Evolutionary conservation across 1,140 invertebrate genomes (phyloP).

Genomic region (Apis dorsata): DNA sequence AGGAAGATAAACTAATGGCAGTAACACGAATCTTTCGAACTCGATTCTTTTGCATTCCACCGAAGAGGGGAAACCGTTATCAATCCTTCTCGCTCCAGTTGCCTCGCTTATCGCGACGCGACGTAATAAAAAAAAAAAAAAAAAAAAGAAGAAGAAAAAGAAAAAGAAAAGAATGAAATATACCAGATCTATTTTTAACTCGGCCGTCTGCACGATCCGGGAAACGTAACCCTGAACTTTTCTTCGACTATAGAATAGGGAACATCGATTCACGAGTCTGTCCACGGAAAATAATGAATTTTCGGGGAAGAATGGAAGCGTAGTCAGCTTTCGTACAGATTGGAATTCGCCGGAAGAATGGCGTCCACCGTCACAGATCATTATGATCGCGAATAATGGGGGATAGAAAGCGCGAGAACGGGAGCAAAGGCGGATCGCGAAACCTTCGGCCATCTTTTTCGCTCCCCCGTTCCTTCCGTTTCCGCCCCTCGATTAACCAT

Average conservation of each 20-base stretch:
- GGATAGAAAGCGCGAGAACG: conserved; percentile 30
- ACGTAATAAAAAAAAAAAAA: neutral
- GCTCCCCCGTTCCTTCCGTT: conserved; percentile 10
- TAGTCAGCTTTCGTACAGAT: conserved; percentile 31
- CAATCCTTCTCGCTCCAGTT: neutral
- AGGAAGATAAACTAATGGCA: neutral
- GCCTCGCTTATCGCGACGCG: neutral
- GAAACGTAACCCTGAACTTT: neutral
- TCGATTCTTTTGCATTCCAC: neutral
- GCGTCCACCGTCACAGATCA: conserved; percentile 19
- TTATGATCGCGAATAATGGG: conserved; percentile 54
- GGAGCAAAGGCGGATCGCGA: neutral
- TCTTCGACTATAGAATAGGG: neutral
- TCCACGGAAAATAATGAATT: conserved; percentile 39
- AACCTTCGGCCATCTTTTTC: neutral
- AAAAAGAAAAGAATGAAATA: too few relatives aligned
- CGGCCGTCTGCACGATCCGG: neutral
- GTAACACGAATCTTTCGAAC: neutral
- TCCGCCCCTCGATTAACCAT: neutral
- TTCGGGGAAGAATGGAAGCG: conserved; percentile 26
- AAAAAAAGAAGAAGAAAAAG: neutral
- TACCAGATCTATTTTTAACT: neutral
- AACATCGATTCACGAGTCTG: too few relatives aligned
- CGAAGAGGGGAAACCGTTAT: neutral
- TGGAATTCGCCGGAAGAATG: conserved; percentile 44